Evolutionary conservation across 1,140 invertebrate species (phyloP).

Genomic region (Araneus ventricosus): DNA sequence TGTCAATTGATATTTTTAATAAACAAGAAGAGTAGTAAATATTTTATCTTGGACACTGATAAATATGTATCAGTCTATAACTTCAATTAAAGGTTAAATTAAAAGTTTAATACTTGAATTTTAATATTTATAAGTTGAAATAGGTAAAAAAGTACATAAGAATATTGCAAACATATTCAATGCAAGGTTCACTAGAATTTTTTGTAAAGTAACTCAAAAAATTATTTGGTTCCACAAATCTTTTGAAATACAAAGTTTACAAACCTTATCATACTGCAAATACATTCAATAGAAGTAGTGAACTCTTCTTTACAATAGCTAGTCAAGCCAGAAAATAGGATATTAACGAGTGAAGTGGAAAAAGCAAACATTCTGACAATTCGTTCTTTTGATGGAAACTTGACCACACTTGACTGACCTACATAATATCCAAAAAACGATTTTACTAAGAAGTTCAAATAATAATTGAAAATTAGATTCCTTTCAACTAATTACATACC

Average conservation of each 20-base stretch:
- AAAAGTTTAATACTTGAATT: too few species aligned
- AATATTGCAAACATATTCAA: too few species aligned
- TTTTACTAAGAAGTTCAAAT: not conserved
- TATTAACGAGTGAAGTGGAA: conserved; percentile 44
- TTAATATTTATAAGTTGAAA: too few species aligned
- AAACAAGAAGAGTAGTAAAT: too few species aligned
- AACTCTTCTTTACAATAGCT: not conserved
- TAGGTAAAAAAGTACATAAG: too few species aligned
- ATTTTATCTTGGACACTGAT: too few species aligned
- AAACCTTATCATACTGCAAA: conserved; percentile 50
- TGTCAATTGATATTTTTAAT: too few species aligned
- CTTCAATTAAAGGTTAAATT: too few species aligned
- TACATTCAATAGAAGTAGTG: not conserved
- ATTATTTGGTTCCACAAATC: not conserved
- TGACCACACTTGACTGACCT: not conserved
- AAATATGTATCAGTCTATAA: too few species aligned
- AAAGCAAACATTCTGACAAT: conserved; percentile 49
- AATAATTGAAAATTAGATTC: not conserved
- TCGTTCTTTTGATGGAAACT: not conserved
- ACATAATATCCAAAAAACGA: not conserved
- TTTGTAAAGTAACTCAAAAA: too few species aligned
- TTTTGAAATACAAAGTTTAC: not conserved
- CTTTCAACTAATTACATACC: not conserved
- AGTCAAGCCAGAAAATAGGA: conserved; percentile 36
- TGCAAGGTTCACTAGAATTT: too few species aligned